Evolutionary conservation across 1,140 invertebrate species (phyloP).

Genomic region (Sycobia sp.): DNA sequence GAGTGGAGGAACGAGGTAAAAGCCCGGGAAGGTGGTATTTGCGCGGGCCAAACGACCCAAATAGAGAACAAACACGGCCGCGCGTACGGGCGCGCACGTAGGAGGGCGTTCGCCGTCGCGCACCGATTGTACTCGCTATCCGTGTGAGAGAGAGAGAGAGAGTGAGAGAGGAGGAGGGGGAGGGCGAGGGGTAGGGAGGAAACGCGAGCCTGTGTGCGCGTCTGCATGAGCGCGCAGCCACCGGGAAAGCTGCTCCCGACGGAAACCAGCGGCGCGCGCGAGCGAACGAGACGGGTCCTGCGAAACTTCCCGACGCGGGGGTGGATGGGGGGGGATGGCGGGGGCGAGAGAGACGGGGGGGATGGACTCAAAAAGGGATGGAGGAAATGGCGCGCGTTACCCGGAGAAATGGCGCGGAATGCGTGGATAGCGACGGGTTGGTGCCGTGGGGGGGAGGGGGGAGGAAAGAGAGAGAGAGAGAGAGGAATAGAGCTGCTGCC

Average conservation of each 20-base stretch:
- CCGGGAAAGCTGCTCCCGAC: conserved; percentile 21
- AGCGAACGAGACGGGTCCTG: conserved; percentile 6
- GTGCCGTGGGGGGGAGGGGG: conserved; percentile 53
- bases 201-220: too few species aligned
- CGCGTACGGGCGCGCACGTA: conserved; percentile 34
- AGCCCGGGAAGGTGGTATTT: conserved; percentile 56
- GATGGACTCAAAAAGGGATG: conserved; percentile 52
- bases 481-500: background rate
- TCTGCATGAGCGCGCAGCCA: background rate
- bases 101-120: too few species aligned
- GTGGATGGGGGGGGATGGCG: conserved; percentile 21
- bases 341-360: conserved; percentile 32
- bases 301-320: conserved; percentile 6
- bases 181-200: too few species aligned
- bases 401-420: conserved; percentile 63
- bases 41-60: conserved; percentile 60
- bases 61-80: conserved; percentile 55
- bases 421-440: conserved; percentile 60
- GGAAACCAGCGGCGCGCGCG: conserved; percentile 19
- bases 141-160: too few species aligned
- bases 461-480: conserved; percentile 42
- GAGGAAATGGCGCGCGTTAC: conserved; percentile 63
- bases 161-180: too few species aligned
- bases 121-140: too few species aligned
- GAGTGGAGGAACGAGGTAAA: conserved; percentile 28